Conservation (phyloP, 2,888 invertebrate species). For the Vesta saturnalis region DNA sequence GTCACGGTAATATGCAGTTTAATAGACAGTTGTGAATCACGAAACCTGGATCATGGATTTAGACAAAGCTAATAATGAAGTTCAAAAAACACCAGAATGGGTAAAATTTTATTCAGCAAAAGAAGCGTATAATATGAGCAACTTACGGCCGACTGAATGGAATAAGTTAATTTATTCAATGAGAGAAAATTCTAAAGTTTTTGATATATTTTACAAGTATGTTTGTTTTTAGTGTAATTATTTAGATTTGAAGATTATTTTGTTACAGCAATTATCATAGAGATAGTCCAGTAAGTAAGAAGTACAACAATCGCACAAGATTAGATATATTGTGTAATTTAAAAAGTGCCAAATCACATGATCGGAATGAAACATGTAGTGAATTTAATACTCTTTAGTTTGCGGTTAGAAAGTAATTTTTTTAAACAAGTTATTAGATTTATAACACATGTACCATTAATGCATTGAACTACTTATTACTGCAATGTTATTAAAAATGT, state of each 20-base stretch:
- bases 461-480: no score
- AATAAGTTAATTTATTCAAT: constrained; percentile 58
- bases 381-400: background rate
- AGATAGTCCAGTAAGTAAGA: background rate
- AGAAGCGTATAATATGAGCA: constrained; percentile 65
- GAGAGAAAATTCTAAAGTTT: constrained; percentile 48
- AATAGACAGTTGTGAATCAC: constrained; percentile 62
- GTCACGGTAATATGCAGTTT: constrained; percentile 59
- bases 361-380: background rate
- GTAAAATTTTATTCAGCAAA: constrained; percentile 78
- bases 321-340: background rate
- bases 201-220: background rate
- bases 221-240: background rate
- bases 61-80: constrained; percentile 72
- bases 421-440: no score
- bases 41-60: constrained; percentile 81
- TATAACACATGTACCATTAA: no score
- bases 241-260: background rate
- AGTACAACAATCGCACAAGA: background rate
- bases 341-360: background rate
- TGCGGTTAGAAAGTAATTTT: no score
- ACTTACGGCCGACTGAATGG: constrained; percentile 59
- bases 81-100: constrained; percentile 72
- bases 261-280: constrained; percentile 4
- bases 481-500: no score